Conservation (phyloP, 2,797 vertebrate genomes). For the Lithobates sylvaticus region DNA sequence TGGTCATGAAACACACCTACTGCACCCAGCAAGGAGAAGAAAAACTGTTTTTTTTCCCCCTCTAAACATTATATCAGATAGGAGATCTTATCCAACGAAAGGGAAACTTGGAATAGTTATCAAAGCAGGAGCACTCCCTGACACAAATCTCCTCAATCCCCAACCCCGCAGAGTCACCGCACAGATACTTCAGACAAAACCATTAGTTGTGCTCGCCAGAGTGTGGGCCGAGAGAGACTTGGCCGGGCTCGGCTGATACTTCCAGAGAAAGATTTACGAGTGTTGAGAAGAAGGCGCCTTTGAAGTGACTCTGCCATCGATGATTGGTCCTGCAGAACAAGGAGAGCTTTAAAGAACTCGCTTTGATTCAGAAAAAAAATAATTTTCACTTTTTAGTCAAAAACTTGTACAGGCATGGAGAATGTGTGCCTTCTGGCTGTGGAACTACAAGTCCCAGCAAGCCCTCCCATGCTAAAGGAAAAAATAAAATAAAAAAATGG, state of each 20-base stretch:
- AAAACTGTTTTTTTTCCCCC: neutral
- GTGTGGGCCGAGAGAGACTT: constrained; percentile 78
- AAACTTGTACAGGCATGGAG: neutral
- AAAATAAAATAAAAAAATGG: no score
- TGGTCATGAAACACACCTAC: no score
- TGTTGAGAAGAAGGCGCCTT: constrained; percentile 60
- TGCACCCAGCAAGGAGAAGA: neutral
- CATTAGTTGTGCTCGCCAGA: constrained; percentile 65
- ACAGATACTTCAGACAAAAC: constrained; percentile 44
- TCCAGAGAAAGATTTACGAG: constrained; percentile 68
- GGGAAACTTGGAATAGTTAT: constrained; percentile 63
- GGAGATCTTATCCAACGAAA: constrained; percentile 47
- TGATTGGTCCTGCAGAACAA: constrained; percentile 64
- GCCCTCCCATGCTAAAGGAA: no score
- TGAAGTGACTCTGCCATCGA: constrained; percentile 68
- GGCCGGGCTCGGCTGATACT: constrained; percentile 69
- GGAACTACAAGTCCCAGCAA: neutral
- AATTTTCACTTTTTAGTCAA: neutral
- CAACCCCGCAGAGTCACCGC: constrained; percentile 40
- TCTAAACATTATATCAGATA: neutral
- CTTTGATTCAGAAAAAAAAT: constrained; percentile 59
- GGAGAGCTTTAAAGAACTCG: constrained; percentile 63
- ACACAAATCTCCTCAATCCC: constrained; percentile 67
- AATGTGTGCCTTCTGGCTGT: neutral
- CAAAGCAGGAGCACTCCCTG: constrained; percentile 66